Conservation (phyloP, 2,113 vertebrate species). For the Smithornis capensis region DNA sequence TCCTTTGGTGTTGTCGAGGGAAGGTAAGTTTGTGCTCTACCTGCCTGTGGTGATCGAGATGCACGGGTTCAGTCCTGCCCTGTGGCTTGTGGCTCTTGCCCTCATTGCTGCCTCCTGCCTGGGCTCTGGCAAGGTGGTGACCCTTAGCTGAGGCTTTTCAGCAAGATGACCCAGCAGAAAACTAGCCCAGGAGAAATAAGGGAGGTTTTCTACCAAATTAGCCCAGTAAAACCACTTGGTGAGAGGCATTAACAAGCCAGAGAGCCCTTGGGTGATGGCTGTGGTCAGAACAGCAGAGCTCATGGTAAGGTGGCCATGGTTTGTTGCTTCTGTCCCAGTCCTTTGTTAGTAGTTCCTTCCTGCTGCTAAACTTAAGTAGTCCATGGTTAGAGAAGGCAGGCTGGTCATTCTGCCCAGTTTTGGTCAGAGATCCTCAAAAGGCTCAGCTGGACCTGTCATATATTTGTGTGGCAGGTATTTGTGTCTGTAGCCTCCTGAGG, state of each 20-base stretch:
- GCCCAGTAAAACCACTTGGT: background rate
- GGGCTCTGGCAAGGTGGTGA: background rate
- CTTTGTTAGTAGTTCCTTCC: background rate
- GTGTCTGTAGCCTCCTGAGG: background rate
- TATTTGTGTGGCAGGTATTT: background rate
- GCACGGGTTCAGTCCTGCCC: background rate
- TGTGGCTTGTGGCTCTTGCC: background rate
- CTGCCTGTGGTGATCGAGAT: background rate
- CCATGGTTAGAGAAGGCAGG: background rate
- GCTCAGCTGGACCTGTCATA: accelerated
- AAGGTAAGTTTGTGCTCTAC: background rate
- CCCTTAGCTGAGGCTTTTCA: background rate
- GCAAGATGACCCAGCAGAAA: background rate
- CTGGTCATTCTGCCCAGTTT: background rate
- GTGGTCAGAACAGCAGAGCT: background rate
- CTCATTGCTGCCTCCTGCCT: background rate
- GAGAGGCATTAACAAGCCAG: background rate
- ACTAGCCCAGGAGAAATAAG: background rate
- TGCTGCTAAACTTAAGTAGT: background rate
- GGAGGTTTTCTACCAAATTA: background rate
- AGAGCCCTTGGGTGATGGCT: background rate
- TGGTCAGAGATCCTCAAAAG: background rate
- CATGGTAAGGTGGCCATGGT: background rate
- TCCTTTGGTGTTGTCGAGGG: background rate
- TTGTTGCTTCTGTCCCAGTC: background rate